Evolutionary conservation across 2,113 vertebrate species (phyloP).

Genomic region (Notarius quadriscutis): DNA sequence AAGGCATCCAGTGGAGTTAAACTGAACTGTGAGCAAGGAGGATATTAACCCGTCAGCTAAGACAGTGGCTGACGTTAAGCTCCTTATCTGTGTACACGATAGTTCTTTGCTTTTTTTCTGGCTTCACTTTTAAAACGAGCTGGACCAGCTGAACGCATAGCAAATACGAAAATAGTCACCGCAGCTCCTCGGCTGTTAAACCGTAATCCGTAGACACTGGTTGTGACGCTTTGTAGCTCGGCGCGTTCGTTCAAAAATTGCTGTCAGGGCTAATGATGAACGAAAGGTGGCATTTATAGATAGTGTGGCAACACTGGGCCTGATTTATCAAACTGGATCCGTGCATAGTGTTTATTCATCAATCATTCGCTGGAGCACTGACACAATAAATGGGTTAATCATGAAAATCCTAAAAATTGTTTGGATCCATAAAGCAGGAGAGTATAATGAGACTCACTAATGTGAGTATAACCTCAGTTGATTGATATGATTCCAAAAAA

Average conservation of each 20-base stretch:
- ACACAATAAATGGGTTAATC: not conserved
- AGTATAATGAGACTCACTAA: not conserved
- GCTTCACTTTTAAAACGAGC: not conserved
- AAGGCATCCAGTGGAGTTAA: not conserved
- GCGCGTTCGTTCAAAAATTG: not conserved
- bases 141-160: not conserved
- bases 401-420: not conserved
- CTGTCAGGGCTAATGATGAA: not conserved
- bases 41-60: not conserved
- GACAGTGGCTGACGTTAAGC: slow-evolving; percentile 30
- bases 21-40: not conserved
- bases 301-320: not conserved
- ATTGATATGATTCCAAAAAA: not conserved
- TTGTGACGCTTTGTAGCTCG: not conserved
- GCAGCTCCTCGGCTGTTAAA: not conserved
- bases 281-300: not conserved
- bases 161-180: not conserved
- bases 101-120: not conserved
- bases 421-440: not conserved
- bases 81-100: slow-evolving; percentile 19
- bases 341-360: not conserved
- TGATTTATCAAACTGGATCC: not conserved
- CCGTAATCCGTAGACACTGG: not conserved
- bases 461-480: not conserved
- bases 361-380: not conserved